Conservation (phyloP, 2,888 invertebrate genomes). For the Scelioninae gen. 2 region DNA sequence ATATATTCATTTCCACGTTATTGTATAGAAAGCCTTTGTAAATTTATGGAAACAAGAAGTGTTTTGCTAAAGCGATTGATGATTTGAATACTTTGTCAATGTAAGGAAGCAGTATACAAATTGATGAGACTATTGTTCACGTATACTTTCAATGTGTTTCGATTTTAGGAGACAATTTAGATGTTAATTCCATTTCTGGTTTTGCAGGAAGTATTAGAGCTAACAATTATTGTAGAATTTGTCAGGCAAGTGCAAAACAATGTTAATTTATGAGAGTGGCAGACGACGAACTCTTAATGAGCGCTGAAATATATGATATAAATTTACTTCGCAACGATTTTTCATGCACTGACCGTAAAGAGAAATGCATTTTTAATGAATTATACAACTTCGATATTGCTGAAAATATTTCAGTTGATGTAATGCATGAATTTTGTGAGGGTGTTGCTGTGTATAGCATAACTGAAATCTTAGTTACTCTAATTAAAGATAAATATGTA, state of each 20-base stretch:
- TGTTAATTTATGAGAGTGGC: constrained; percentile 56
- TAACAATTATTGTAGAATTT: constrained; percentile 32
- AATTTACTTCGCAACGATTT: too few species aligned
- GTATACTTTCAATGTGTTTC: constrained; percentile 8
- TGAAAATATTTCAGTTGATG: constrained; percentile 46
- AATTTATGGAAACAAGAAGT: not conserved
- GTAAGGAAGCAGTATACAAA: not conserved
- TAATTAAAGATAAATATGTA: constrained; percentile 36
- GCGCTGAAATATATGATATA: too few species aligned
- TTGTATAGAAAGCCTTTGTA: not conserved
- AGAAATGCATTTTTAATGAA: constrained; percentile 50
- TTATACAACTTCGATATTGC: constrained; percentile 47
- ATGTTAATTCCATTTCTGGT: constrained; percentile 18
- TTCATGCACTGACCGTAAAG: constrained; percentile 39
- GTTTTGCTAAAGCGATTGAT: not conserved
- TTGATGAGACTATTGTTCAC: not conserved
- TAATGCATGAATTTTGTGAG: constrained; percentile 48
- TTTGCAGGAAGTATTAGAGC: constrained; percentile 33
- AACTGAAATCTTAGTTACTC: constrained; percentile 18
- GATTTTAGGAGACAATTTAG: constrained; percentile 20
- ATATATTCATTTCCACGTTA: not conserved
- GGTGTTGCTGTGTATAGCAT: constrained; percentile 37
- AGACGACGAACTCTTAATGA: constrained; percentile 44
- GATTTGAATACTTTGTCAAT: not conserved
- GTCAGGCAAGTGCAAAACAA: constrained; percentile 32